Percentiles rank a stretch among this genome's conserved stretches.
phyloP scores from a whole-genome alignment of 2,113 vertebrate species.

The Ageneiosus marmoratus region DNA sequence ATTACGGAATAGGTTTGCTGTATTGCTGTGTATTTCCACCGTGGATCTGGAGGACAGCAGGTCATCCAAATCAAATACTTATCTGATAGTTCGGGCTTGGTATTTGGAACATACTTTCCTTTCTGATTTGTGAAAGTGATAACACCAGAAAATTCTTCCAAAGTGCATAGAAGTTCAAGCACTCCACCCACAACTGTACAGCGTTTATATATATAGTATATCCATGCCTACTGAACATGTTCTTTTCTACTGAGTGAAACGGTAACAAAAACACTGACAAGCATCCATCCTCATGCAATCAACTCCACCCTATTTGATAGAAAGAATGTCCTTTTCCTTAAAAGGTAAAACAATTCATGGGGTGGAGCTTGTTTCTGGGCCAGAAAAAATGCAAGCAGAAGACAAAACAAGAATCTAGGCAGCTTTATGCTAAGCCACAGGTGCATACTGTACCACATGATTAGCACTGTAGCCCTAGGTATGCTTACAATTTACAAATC shows the following conservation, averaged over 20 bases:
- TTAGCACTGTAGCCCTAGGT: background rate
- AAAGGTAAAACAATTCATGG: background rate
- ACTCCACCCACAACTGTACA: background rate
- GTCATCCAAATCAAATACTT: background rate
- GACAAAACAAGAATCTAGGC: background rate
- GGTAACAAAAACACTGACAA: background rate
- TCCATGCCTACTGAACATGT: background rate
- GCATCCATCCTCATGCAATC: background rate
- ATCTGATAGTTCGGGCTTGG: background rate
- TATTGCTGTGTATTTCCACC: background rate
- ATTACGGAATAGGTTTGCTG: background rate
- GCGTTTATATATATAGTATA: background rate
- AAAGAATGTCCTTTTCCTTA: background rate
- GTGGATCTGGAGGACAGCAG: background rate
- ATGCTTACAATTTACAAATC: background rate
- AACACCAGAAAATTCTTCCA: background rate
- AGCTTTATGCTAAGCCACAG: background rate
- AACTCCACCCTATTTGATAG: background rate
- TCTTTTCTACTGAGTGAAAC: background rate
- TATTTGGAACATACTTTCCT: background rate
- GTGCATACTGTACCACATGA: background rate
- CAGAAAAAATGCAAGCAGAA: background rate
- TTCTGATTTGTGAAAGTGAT: background rate
- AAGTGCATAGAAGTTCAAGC: background rate
- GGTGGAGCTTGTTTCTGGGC: conserved; percentile 1